phyloP scores from a whole-genome alignment of 2,113 vertebrate species.

The Entosphenus tridentatus region DNA sequence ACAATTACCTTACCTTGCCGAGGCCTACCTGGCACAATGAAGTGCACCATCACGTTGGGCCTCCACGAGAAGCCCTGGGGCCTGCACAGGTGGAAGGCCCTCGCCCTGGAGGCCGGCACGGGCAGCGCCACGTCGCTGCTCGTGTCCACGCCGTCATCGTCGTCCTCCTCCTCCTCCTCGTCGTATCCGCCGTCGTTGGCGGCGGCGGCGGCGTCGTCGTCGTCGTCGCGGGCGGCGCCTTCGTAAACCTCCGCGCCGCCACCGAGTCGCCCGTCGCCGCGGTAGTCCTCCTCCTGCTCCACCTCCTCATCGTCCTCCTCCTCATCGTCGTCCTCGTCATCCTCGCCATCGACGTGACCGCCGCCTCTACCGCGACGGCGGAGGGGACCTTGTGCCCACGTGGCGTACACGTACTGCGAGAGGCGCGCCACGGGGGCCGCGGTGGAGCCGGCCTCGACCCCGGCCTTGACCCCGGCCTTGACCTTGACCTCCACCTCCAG shows the following conservation, averaged over 20 bases:
- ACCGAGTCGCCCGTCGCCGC: slow-evolving; percentile 10
- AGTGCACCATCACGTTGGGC: slow-evolving; percentile 72
- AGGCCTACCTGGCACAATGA: slow-evolving; percentile 88
- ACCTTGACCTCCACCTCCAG: slow-evolving; percentile 53
- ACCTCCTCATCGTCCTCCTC: no score
- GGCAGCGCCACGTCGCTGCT: no score
- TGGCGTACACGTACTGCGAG: slow-evolving; percentile 70
- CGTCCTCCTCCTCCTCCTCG: no score
- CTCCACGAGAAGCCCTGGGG: slow-evolving; percentile 65
- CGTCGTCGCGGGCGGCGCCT: no score
- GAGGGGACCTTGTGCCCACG: slow-evolving; percentile 25
- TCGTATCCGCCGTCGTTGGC: no score
- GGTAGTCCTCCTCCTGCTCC: background rate
- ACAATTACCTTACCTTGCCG: no score
- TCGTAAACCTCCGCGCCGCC: background rate
- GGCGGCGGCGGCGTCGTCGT: no score
- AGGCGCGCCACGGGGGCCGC: slow-evolving; percentile 35
- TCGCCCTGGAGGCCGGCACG: background rate
- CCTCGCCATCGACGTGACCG: slow-evolving; percentile 8
- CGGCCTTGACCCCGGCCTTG: slow-evolving; percentile 14
- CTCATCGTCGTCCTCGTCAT: background rate
- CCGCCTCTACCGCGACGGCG: slow-evolving; percentile 14
- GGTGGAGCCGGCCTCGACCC: slow-evolving; percentile 15
- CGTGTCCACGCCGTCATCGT: no score
- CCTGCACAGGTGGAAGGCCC: slow-evolving; percentile 35